phyloP scores from a whole-genome alignment of 2,888 invertebrate species.

The Nomada lathburiana region DNA sequence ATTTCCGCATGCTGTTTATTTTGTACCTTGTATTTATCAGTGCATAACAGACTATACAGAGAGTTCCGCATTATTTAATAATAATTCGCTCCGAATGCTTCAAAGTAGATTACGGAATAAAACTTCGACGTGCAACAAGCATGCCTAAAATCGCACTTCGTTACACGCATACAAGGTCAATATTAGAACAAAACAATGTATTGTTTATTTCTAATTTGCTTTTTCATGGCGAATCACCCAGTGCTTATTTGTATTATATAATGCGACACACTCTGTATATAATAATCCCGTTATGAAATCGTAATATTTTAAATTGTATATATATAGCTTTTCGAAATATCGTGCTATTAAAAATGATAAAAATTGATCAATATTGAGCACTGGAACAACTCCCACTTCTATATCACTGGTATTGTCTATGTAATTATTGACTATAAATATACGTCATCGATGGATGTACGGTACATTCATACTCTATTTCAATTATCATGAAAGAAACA shows the following conservation, averaged over 20 bases:
- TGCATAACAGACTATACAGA: slow-evolving; percentile 37
- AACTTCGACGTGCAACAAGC: too few relatives aligned
- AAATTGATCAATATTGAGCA: slow-evolving; percentile 42
- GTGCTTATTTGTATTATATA: too few relatives aligned
- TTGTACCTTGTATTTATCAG: slow-evolving; percentile 43
- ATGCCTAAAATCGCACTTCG: too few relatives aligned
- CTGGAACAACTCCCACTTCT: slow-evolving; percentile 12
- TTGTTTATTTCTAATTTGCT: too few relatives aligned
- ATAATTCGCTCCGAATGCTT: too few relatives aligned
- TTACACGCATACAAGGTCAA: too few relatives aligned
- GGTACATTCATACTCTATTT: slow-evolving; percentile 15
- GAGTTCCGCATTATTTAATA: neutral
- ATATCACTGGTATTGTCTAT: slow-evolving; percentile 20
- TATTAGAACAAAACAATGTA: too few relatives aligned
- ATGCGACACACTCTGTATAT: too few relatives aligned
- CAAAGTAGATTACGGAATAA: too few relatives aligned
- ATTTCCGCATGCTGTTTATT: slow-evolving; percentile 5
- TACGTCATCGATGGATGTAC: slow-evolving; percentile 14
- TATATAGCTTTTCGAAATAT: slow-evolving; percentile 3
- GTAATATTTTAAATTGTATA: slow-evolving; percentile 11
- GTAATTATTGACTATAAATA: slow-evolving; percentile 15
- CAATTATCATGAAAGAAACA: slow-evolving; percentile 21
- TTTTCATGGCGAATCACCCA: too few relatives aligned
- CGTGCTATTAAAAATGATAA: slow-evolving; percentile 29
- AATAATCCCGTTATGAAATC: slow-evolving; percentile 13